A percentile compares a stretch with the other conserved stretches of the same genome.
Evolutionary conservation across 2,797 vertebrate species (phyloP).

Genomic region (Glossophaga mutica): DNA sequence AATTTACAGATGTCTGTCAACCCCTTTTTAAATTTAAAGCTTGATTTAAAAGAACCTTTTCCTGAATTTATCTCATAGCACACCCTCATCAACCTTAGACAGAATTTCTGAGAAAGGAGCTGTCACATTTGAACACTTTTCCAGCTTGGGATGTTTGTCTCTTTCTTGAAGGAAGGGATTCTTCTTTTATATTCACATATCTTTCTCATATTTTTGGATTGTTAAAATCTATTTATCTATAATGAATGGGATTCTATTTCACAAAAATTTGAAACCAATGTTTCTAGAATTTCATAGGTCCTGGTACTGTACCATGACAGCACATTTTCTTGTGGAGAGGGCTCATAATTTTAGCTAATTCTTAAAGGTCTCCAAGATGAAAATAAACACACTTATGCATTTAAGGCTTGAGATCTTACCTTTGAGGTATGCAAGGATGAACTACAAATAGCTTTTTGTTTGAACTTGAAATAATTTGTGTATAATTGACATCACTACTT

Average conservation of each 20-base stretch:
- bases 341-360: conserved; percentile 35
- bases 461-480: not conserved
- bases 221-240: not conserved
- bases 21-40: not conserved
- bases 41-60: not conserved
- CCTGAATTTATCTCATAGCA: not conserved
- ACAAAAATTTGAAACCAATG: not conserved
- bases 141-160: not conserved
- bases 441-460: not conserved
- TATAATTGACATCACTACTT: not conserved
- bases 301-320: not conserved
- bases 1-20: not conserved
- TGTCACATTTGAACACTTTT: not conserved
- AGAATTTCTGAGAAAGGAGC: not conserved
- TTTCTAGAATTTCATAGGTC: not conserved
- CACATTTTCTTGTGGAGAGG: not conserved
- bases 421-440: not conserved
- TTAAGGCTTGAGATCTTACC: conserved; percentile 8
- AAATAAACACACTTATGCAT: not conserved
- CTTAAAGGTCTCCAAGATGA: not conserved
- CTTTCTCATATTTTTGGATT: not conserved
- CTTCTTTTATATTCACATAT: not conserved
- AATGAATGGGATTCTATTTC: not conserved
- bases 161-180: not conserved
- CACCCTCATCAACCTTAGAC: not conserved